These are phyloP conservation scores for Coccyzus lansbergi DNA, from an alignment of 2,797 vertebrate genomes.

Conservation along the genomic window DNA sequence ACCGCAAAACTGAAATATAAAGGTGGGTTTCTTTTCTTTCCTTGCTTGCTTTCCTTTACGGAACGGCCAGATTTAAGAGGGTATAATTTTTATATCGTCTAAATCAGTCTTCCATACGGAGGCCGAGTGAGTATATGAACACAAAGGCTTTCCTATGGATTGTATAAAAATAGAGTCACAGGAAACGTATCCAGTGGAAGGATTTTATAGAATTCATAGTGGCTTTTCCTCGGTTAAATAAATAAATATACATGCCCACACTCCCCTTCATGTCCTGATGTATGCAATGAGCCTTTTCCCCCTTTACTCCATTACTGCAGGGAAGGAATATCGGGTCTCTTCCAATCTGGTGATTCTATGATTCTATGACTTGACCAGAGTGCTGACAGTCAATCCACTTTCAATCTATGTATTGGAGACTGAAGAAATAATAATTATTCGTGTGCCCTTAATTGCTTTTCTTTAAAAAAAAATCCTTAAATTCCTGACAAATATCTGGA, in stretches of 20 bases:
- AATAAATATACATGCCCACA: not conserved
- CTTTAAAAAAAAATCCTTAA: not conserved
- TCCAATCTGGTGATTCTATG: no score
- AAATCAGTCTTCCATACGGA: not conserved
- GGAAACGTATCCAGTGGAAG: not conserved
- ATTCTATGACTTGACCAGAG: not conserved
- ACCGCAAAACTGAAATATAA: slow-evolving; percentile 22
- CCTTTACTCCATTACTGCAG: not conserved
- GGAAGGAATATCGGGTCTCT: not conserved
- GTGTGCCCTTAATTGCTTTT: not conserved
- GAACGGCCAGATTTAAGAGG: not conserved
- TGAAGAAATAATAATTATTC: not conserved
- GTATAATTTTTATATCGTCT: not conserved
- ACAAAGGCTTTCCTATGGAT: not conserved
- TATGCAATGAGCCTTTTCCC: not conserved
- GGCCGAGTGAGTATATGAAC: not conserved
- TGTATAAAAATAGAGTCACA: not conserved
- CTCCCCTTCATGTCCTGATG: rapidly evolving
- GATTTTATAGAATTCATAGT: not conserved
- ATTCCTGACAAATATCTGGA: not conserved
- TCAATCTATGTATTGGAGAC: not conserved
- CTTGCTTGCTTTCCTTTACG: not conserved
- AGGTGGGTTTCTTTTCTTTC: not conserved
- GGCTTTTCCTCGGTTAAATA: not conserved
- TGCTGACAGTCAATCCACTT: not conserved